Base-by-base conservation (phyloP, 2,888 invertebrate genomes). In the Dicranocentrus wangi region DNA sequence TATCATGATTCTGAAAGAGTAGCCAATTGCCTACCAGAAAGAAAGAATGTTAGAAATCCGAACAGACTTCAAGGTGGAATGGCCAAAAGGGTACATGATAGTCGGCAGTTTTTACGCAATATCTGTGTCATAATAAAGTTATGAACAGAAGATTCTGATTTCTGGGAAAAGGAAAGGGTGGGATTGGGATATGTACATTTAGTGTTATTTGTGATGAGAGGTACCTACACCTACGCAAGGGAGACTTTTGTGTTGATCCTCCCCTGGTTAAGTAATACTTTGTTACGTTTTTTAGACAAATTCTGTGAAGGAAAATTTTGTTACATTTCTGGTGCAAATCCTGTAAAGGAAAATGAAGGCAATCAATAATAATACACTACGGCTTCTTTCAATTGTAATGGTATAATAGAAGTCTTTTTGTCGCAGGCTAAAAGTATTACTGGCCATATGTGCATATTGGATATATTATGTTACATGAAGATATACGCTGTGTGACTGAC, bases 301-400 rank as follows among this genome's bases (percentile, higher is more conserved):
- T 13, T n/a, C n/a, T n/a, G 13, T 8, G 13, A 39, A 39, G 39
- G 39, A 13, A 39, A 39, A 39, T 13, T 39, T 8, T 8, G 39
- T 13, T n/a, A n/a, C n/a, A n/a, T n/a, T n/a, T n/a, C n/a, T n/a
- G n/a, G n/a, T n/a, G n/a, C n/a, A n/a, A n/a, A n/a, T n/a, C n/a
- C n/a, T n/a, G n/a, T n/a, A n/a, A n/a, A n/a, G n/a, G n/a, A 55
- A 25, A 55, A 55, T 23, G 13, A 55, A 55, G 23, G 55, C 25
- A 25, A 55, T 55, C 55, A 55, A 55, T 55, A 55, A 55, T 19
- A 55, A 5, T 25, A 55, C 25, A 55, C 25, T 25, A 55, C 25
- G 23, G 55, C 55, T 55, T 55, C 55, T 55, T 55, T 13, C 25
- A 5, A 2, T 47, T 15, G 13, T 47, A 32, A 32, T 47, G 10